Evolutionary conservation across 2,113 vertebrate genomes (phyloP).

Genomic region (Cygnus buccinator): DNA sequence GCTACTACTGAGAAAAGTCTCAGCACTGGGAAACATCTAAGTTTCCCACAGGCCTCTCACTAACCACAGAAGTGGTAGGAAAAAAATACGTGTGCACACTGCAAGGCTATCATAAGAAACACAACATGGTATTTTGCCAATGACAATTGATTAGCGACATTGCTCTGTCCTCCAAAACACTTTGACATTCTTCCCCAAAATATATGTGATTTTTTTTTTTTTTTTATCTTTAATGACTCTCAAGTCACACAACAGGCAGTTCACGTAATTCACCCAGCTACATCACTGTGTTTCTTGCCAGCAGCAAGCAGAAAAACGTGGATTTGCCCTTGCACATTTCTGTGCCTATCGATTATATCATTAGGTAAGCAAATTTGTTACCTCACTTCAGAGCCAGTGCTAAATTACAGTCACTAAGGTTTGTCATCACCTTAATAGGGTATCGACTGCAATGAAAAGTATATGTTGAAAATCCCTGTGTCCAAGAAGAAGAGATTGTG

Average conservation of each 20-base stretch:
- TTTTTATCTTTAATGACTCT: conserved; percentile 8
- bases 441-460: conserved; percentile 27
- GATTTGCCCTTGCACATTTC: conserved; percentile 6
- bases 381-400: conserved; percentile 45
- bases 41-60: neutral
- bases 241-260: conserved; percentile 11
- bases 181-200: neutral
- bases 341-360: conserved; percentile 54
- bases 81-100: neutral
- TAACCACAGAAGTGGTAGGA: neutral
- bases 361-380: conserved; percentile 69
- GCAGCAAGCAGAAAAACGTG: conserved; percentile 10
- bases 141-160: neutral
- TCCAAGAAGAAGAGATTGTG: neutral
- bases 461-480: neutral
- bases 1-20: neutral
- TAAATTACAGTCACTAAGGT: conserved; percentile 42
- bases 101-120: neutral
- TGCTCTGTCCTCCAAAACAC: conserved; percentile 4
- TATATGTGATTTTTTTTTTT: neutral
- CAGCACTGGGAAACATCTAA: neutral
- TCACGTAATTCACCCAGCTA: conserved; percentile 42
- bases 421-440: conserved; percentile 68
- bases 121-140: neutral
- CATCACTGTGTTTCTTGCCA: neutral